Conservation (phyloP, 2,888 invertebrate genomes). For the Clanis bilineata region DNA sequence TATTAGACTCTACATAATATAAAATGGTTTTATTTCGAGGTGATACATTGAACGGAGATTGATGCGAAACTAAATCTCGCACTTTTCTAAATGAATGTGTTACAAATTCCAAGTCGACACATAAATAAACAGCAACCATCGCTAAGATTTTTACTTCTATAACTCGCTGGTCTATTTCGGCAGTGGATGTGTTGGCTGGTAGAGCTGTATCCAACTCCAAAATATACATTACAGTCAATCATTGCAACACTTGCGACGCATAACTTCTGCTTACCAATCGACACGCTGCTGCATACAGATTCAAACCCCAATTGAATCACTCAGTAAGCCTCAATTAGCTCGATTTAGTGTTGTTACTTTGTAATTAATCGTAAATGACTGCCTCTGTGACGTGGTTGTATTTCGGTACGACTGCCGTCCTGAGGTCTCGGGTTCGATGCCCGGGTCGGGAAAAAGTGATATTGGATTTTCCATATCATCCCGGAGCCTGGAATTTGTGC, state of each 20-base stretch:
- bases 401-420: too few relatives aligned
- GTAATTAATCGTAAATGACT: too few relatives aligned
- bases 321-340: not conserved
- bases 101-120: conserved; percentile 6
- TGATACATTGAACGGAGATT: not conserved
- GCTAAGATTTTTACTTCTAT: conserved; percentile 5
- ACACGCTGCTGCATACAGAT: not conserved
- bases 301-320: not conserved
- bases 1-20: too few relatives aligned
- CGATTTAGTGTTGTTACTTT: too few relatives aligned
- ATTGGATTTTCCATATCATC: too few relatives aligned
- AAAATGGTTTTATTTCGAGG: too few relatives aligned
- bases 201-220: not conserved
- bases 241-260: not conserved
- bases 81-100: not conserved
- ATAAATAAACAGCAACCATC: conserved; percentile 8
- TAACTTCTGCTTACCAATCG: not conserved
- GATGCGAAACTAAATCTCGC: not conserved
- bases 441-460: too few relatives aligned
- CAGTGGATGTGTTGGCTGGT: not conserved
- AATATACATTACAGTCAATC: conserved; percentile 5
- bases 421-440: too few relatives aligned
- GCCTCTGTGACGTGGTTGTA: too few relatives aligned
- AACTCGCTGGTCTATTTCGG: conserved; percentile 3
- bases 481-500: too few relatives aligned